phyloP scores from a whole-genome alignment of 2,888 invertebrate genomes.

The Brachynemurus nebulosus region DNA sequence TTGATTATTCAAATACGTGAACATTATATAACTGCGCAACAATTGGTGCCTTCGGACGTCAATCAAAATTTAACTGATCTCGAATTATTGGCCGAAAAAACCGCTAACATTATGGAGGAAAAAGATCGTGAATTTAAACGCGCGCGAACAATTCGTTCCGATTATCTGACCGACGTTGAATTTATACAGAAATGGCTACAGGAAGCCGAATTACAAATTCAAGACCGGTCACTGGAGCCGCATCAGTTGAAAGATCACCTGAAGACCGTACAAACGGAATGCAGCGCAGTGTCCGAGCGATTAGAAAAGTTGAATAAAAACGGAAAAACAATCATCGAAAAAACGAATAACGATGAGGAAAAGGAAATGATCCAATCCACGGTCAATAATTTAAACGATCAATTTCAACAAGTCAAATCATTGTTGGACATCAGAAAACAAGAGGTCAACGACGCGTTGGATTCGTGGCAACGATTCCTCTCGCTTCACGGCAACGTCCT shows the following conservation, averaged over 20 bases:
- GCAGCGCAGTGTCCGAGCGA: conserved; percentile 55
- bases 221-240: conserved; percentile 67
- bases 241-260: conserved; percentile 61
- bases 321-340: conserved; percentile 65
- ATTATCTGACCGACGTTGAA: conserved; percentile 67
- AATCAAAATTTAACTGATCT: conserved; percentile 67
- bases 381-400: conserved; percentile 60
- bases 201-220: conserved; percentile 67
- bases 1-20: conserved; percentile 45
- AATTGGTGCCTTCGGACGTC: conserved; percentile 58
- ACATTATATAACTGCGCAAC: conserved; percentile 46
- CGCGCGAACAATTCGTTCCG: conserved; percentile 66
- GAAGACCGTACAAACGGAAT: conserved; percentile 61
- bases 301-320: conserved; percentile 65
- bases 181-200: conserved; percentile 73
- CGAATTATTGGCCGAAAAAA: conserved; percentile 67
- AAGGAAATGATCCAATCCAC: conserved; percentile 61
- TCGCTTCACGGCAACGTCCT: conserved; percentile 68
- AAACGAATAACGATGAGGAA: conserved; percentile 64
- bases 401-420: conserved; percentile 60
- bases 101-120: conserved; percentile 70
- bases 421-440: conserved; percentile 74
- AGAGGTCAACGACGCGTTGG: conserved; percentile 72
- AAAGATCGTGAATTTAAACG: conserved; percentile 78
- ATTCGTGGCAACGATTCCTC: conserved; percentile 79